These are phyloP conservation scores for Andrena fulva DNA, from an alignment of 2,888 invertebrate genomes.

Conservation along the genomic window DNA sequence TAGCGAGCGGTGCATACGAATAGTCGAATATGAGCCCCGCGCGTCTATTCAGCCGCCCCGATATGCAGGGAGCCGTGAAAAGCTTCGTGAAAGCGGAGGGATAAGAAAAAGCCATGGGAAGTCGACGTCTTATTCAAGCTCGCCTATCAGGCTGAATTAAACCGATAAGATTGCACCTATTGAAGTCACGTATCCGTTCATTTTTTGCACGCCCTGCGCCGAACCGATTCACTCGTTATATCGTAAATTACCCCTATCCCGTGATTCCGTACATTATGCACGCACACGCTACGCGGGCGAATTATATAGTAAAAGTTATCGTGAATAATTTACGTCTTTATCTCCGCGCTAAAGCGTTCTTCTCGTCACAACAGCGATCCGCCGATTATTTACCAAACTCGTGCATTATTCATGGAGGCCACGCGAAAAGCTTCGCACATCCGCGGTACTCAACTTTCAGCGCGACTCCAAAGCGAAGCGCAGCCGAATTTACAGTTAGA, in stretches of 20 bases:
- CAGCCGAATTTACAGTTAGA: neutral
- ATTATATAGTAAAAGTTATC: constrained; percentile 24
- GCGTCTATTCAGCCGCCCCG: constrained; percentile 53
- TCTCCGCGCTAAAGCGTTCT: neutral
- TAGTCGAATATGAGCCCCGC: constrained; percentile 64
- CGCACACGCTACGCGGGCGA: neutral
- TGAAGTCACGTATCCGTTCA: constrained; percentile 35
- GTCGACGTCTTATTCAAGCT: constrained; percentile 53
- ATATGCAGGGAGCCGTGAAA: constrained; percentile 53
- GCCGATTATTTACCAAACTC: neutral
- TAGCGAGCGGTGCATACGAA: constrained; percentile 63
- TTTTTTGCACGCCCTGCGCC: neutral
- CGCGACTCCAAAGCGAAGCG: neutral
- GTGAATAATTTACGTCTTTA: constrained; percentile 25
- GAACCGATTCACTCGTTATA: neutral
- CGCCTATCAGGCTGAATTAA: constrained; percentile 48
- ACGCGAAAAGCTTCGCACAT: neutral
- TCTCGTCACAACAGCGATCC: neutral
- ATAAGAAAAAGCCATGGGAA: constrained; percentile 31
- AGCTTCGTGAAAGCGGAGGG: constrained; percentile 50
- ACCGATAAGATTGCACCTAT: constrained; percentile 49
- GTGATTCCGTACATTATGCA: neutral
- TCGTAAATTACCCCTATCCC: constrained; percentile 10
- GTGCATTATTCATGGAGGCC: neutral
- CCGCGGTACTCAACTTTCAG: neutral